Percentiles rank a stretch among this genome's conserved stretches.
Evolutionary conservation across 2,888 invertebrate species (phyloP).

Genomic region (Dicycla oo): DNA sequence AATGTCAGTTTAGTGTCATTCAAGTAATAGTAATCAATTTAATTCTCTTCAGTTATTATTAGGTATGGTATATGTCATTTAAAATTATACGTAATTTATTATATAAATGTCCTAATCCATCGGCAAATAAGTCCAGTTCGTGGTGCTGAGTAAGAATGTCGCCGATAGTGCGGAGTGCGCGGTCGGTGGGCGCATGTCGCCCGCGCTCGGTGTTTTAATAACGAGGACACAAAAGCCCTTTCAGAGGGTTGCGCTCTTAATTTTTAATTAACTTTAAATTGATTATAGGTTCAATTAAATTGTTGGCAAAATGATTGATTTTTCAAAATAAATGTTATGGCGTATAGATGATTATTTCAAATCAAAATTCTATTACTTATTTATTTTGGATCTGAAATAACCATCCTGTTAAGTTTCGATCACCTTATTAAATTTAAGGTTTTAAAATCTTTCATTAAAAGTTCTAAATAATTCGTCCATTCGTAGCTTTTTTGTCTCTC

Average conservation of each 20-base stretch:
- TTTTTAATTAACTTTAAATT: neutral
- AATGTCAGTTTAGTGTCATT: no score
- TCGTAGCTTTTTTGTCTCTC: neutral
- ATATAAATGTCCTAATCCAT: no score
- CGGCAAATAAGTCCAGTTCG: no score
- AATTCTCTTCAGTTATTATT: no score
- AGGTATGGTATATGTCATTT: no score
- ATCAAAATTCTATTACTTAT: neutral
- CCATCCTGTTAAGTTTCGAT: neutral
- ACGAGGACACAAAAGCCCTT: neutral
- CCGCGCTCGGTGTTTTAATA: no score
- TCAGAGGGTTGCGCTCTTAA: neutral
- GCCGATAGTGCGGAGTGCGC: no score
- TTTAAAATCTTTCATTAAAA: neutral
- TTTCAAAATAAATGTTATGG: neutral
- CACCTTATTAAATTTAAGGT: neutral
- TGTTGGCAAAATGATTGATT: neutral
- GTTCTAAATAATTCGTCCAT: neutral
- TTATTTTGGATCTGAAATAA: neutral
- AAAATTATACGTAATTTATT: no score
- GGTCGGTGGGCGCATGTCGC: no score
- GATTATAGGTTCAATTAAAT: neutral
- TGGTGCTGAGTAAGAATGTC: no score
- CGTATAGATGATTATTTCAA: neutral
- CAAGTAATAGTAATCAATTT: no score